Evolutionary conservation across 2,888 invertebrate genomes (phyloP).

Genomic region (Patella pellucida): DNA sequence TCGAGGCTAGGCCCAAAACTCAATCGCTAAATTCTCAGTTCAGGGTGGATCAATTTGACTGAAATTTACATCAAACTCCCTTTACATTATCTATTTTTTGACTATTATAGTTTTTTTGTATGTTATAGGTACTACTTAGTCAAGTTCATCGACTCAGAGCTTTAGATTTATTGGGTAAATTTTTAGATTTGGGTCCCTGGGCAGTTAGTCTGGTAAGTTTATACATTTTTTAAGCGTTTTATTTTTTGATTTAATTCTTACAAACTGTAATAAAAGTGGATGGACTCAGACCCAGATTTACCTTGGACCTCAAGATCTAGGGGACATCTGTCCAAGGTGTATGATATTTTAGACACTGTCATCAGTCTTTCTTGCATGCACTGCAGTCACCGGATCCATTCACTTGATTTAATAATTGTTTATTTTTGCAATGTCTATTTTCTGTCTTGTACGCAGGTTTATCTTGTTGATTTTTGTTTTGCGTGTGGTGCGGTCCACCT

Average conservation of each 20-base stretch:
- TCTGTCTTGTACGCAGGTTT: no score
- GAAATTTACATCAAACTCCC: no score
- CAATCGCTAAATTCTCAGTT: no score
- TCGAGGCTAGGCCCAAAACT: no score
- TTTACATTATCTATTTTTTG: no score
- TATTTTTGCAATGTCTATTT: no score
- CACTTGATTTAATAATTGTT: no score
- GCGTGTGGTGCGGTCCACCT: no score
- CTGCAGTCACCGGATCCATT: no score
- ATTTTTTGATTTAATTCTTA: not conserved
- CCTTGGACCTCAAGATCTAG: not conserved
- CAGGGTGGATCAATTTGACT: no score
- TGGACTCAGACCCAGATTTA: not conserved
- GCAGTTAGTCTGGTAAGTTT: conserved; percentile 84
- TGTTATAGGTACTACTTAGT: conserved; percentile 74
- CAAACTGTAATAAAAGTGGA: not conserved
- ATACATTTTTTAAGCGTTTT: not conserved
- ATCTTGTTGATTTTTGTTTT: no score
- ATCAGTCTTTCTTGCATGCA: not conserved
- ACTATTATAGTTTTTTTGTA: not conserved
- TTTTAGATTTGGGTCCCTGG: conserved; percentile 88
- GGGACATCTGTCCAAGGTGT: not conserved
- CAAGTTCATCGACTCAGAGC: conserved; percentile 93
- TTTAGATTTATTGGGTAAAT: conserved; percentile 90
- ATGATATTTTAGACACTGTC: not conserved